A percentile compares a stretch with the other conserved stretches of the same genome.
These are phyloP conservation scores for Scarus forsteni DNA, from an alignment of 2,797 vertebrate genomes.

Conservation along the genomic window DNA sequence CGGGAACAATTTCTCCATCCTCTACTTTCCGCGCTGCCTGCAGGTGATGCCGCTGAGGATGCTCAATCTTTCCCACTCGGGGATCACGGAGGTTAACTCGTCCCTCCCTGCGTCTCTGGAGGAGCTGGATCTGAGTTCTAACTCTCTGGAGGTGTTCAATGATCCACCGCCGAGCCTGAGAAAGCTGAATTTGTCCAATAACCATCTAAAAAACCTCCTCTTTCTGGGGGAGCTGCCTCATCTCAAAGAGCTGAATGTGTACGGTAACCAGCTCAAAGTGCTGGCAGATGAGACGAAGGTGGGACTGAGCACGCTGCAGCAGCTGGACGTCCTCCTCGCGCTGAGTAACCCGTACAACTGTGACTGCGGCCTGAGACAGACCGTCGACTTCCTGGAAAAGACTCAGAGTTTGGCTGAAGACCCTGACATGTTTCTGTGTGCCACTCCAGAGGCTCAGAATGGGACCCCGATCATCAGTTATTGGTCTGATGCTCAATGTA, in stretches of 20 bases:
- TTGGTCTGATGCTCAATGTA: background rate
- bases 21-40: conserved; percentile 5
- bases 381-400: conserved; percentile 6
- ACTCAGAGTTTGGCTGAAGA: background rate
- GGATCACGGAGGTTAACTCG: conserved; percentile 14
- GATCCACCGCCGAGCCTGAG: conserved; percentile 8
- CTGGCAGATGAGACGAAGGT: background rate
- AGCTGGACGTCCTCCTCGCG: conserved; percentile 14
- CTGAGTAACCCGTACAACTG: conserved; percentile 12
- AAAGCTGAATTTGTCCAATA: conserved; percentile 5
- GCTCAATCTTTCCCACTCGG: conserved; percentile 31
- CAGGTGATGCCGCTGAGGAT: background rate
- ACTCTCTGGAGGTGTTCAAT: conserved; percentile 13
- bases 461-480: conserved; percentile 6
- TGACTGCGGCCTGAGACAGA: conserved; percentile 15
- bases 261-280: conserved; percentile 1
- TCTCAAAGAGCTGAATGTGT: background rate
- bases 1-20: conserved; percentile 18
- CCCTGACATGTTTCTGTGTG: background rate
- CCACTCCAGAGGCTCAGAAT: conserved; percentile 3
- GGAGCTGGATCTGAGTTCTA: conserved; percentile 21
- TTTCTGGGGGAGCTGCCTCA: background rate
- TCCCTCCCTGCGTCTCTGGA: conserved; percentile 6
- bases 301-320: background rate
- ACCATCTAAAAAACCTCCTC: conserved; percentile 14